Evolutionary conservation across 2,888 invertebrate genomes (phyloP), one percentile per base, ranked within the genome.

Genomic region (Pachydiplax longipennis): DNA sequence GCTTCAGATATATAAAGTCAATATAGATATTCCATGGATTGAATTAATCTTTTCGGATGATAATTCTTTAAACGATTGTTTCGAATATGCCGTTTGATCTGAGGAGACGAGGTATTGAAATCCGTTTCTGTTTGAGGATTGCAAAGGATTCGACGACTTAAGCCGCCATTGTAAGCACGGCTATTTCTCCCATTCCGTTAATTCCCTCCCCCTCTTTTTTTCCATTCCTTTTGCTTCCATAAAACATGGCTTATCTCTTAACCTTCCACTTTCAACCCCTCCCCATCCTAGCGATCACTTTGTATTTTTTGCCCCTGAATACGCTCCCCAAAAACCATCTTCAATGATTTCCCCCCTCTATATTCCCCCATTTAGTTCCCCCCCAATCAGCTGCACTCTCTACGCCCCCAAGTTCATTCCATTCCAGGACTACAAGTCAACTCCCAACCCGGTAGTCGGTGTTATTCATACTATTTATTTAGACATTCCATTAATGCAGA

Each of bases 231-330:
- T 25, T 73, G 83, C 35, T 83, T 83, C 58, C 83, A 83, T 83
- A 61, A 83, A 83, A 58, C 83, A 83, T 83, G 83, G 83, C 83
- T 83, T 83, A 83, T 83, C 83, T 83, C 83, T 58, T 83, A 83
- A 48, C 25, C 73, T n/a, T 61, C 61, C 61, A 18, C 73, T 58
- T 58, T 58, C 58, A 58, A 13, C 58, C 8, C n/a, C 73, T 12
- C 73, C 73, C 31, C 73, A 15, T 25, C 73, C 73, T 22, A 18
- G 18, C n/a, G 2, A 18, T 61, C 61, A 4, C 73, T 31, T 73
- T 31, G 25, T 73, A n/a, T 73, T 61, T 31, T 73, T 18, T 8
- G 25, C 73, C 18, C 25, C 25, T 25, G 8, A 25, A 25, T 73
- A n/a, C 31, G 10, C 73, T 31, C 12, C 73, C 73, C 73, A 10